Percentiles rank a stretch among this genome's conserved stretches.
phyloP scores from a whole-genome alignment of 2,113 vertebrate species.

The Numida meleagris region DNA sequence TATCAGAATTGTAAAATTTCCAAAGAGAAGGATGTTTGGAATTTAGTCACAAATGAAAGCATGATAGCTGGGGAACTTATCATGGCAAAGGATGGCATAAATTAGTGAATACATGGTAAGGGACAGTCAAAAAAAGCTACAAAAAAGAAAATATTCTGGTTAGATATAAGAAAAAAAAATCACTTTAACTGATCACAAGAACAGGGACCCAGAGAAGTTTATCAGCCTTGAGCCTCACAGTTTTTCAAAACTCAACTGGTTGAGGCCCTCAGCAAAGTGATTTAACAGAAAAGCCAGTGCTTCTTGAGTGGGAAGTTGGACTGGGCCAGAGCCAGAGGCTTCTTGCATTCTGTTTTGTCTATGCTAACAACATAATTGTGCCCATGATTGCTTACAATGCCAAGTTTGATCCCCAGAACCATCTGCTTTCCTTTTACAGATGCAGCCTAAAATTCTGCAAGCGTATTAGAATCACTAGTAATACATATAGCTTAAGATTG shows the following conservation, averaged over 20 bases:
- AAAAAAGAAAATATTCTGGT: neutral
- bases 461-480: rapidly evolving
- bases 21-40: neutral
- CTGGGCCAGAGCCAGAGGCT: neutral
- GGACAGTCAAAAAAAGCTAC: neutral
- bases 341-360: neutral
- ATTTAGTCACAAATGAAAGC: neutral
- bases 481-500: neutral
- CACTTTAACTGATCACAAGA: neutral
- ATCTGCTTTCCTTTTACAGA: neutral
- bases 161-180: neutral
- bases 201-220: neutral
- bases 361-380: rapidly evolving
- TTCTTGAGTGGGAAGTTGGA: neutral
- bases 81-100: neutral
- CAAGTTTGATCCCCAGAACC: neutral
- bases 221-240: neutral
- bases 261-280: neutral
- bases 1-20: neutral
- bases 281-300: rapidly evolving
- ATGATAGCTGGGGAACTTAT: neutral
- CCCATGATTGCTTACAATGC: rapidly evolving
- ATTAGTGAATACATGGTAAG: neutral
- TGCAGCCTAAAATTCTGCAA: neutral
- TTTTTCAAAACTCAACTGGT: neutral